Base-by-base conservation (phyloP, 2,888 invertebrate genomes). In the Polietes domitor region DNA sequence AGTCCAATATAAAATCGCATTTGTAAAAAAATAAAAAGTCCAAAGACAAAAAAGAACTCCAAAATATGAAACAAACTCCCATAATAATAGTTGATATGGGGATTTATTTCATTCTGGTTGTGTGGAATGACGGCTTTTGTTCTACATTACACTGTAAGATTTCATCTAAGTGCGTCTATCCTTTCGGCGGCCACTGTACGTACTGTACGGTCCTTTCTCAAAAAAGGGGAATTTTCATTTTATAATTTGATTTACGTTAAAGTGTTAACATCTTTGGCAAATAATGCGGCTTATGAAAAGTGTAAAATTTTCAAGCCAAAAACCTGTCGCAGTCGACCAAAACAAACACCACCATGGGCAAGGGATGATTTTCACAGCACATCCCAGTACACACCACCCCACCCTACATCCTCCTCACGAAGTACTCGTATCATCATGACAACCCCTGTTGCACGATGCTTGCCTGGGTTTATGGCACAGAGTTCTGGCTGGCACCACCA, bases 241-340 rank as follows among this genome's bases (percentile, higher is more conserved):
- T 79, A 79, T 84, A 84, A 84, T 84, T 84, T 84, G 84, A 84
- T 84, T 84, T 84, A 81, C 84, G 76, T 81, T 79, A 84, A 84
- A 84, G 84, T 84, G 84, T 84, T 84, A 84, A 84, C 84, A 81
- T 84, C 84, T 84, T 84, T 84, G 84, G 84, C 81, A 84, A 84
- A 84, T 84, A 84, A 84, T 84, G 84, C 84, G 81, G 77, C 81
- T 84, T 82, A 80, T 82, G 76, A 83, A 85, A 85, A 83, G 83
- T 85, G 83, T 83, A 82, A 85, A 85, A 82, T 79, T 78, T 73
- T 80, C 21, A 17, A 74, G 19, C 19, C 28, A 15, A 63, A 58
- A 80, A 80, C 78, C 76, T 81, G 84, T 76, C 84, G 76, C 21
- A 2, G 19, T 61, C 61, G 17, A 50, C 58, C 73, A 73, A 58